A percentile compares a stretch with the other conserved stretches of the same genome.
Conservation (phyloP, 2,888 invertebrate genomes). For the Tetragonula carbonaria region DNA sequence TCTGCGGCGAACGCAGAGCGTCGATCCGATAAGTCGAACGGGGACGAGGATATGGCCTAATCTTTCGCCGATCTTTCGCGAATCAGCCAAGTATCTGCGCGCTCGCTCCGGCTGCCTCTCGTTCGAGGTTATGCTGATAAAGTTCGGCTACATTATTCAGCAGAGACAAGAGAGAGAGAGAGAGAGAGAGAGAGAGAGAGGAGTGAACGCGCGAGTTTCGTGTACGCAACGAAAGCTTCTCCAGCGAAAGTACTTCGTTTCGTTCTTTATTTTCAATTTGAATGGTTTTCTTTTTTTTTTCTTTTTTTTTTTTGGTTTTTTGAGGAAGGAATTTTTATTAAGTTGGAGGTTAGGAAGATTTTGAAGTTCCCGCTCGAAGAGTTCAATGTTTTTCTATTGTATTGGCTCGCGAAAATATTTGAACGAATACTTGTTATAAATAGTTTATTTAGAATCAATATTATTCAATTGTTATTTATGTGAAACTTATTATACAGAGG, state of each 20-base stretch:
- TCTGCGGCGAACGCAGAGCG: slow-evolving; percentile 75
- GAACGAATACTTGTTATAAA: no score
- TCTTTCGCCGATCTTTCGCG: slow-evolving; percentile 79
- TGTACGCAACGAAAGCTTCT: slow-evolving; percentile 32
- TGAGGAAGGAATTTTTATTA: neutral
- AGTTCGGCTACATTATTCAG: slow-evolving; percentile 79
- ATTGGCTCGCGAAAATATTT: no score
- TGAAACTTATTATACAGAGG: no score
- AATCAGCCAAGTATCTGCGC: slow-evolving; percentile 76
- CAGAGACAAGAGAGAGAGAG: slow-evolving; percentile 31
- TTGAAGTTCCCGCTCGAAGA: no score
- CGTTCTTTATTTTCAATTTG: neutral
- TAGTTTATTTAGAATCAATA: no score
- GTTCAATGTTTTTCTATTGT: no score
- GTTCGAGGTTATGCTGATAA: slow-evolving; percentile 77
- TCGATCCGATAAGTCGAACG: slow-evolving; percentile 76
- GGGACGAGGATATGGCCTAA: slow-evolving; percentile 76
- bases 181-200: neutral
- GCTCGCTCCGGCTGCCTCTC: slow-evolving; percentile 52
- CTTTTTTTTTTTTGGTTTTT: no score
- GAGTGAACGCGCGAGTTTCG: neutral
- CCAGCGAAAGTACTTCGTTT: slow-evolving; percentile 24
- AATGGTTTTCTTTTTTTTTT: neutral
- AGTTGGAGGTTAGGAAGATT: neutral
- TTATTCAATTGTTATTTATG: no score